Evolutionary conservation across 2,113 vertebrate species (phyloP), one percentile per base, ranked within the genome.

Genomic region (Heteronetta atricapilla): DNA sequence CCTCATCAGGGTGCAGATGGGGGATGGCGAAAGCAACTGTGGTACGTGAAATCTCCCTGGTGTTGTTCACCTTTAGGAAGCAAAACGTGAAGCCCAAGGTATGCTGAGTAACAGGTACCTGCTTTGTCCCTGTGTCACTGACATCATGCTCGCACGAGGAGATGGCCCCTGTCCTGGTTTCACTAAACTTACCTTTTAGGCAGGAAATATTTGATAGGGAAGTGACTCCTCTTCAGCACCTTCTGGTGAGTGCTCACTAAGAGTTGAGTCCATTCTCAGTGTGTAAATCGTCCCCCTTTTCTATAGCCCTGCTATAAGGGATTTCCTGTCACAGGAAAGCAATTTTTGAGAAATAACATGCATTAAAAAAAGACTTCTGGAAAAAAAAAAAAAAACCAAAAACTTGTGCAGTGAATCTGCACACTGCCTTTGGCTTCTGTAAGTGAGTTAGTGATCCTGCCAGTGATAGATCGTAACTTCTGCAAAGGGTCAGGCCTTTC

Each of bases 11-110:
- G 97, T 98, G 85, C 98, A 99, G 95, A 97, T 99, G 55, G 98
- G 98, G 8, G 99, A 99, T 1, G 98, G 98, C 16, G 99, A 99
- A 81, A 99, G 99, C 97, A 99, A 99, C 97, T 99, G 99, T 63
- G 99, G 99, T 99, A 96, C 48, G 98, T 93, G 29, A 20, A 68
- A 0, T 33, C 50, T 20, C 21, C 25, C 20, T 2, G 6, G 56
- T 42, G 4, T 23, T 14, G 60, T 42, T 76, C 46, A 7, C 2
- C 40, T 31, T 5, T 1, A 26, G 22, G 76, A 53, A 59, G 3
- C 13, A 0, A 0, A 22, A 40, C 19, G 22, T 72, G 73, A 46
- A 58, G 56, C 5, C 48, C 67, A 5, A 33, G 50, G 6, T 21
- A 26, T 75, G 70, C 70, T 87, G 62, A 26, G 40, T 3, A 26